phyloP scores from a whole-genome alignment of 1,140 invertebrate genomes.

The Drosophila leontia region DNA sequence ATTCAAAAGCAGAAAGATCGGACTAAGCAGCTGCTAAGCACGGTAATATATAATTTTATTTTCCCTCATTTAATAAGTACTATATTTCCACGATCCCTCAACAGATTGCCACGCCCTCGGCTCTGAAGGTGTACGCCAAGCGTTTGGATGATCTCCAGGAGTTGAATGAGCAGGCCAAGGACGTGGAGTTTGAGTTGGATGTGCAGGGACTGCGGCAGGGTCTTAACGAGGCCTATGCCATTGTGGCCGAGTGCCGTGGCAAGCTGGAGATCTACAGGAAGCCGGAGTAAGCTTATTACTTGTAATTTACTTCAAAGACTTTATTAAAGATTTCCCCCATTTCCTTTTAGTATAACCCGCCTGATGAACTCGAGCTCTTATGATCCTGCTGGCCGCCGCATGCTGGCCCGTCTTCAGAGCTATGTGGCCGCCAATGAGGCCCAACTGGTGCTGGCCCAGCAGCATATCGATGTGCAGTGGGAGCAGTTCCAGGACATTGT shows the following conservation, averaged over 20 bases:
- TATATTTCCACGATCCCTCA: not conserved
- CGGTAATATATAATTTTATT: conserved; percentile 72
- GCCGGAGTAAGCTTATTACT: conserved; percentile 85
- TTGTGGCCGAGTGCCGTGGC: conserved; percentile 88
- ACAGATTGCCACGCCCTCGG: conserved; percentile 86
- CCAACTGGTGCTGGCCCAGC: conserved; percentile 87
- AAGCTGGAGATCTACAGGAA: conserved; percentile 85
- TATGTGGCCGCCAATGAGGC: conserved; percentile 87
- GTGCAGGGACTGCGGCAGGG: conserved; percentile 86
- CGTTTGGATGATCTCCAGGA: conserved; percentile 86
- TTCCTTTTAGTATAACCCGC: conserved; percentile 56
- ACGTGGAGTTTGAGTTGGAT: conserved; percentile 82
- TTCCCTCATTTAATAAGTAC: not conserved
- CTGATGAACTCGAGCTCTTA: conserved; percentile 64
- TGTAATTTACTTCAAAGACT: not conserved
- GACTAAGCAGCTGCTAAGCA: conserved; percentile 85
- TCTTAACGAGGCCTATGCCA: conserved; percentile 87
- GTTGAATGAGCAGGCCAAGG: conserved; percentile 85
- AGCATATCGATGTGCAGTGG: conserved; percentile 88
- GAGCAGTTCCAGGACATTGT: conserved; percentile 86
- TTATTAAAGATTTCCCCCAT: not conserved
- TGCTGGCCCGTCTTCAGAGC: conserved; percentile 87
- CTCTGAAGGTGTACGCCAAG: conserved; percentile 85
- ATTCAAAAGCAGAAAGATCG: conserved; percentile 87
- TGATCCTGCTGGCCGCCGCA: conserved; percentile 86